Conservation (phyloP, 2,797 vertebrate genomes). For the Etheostoma perlongum region DNA sequence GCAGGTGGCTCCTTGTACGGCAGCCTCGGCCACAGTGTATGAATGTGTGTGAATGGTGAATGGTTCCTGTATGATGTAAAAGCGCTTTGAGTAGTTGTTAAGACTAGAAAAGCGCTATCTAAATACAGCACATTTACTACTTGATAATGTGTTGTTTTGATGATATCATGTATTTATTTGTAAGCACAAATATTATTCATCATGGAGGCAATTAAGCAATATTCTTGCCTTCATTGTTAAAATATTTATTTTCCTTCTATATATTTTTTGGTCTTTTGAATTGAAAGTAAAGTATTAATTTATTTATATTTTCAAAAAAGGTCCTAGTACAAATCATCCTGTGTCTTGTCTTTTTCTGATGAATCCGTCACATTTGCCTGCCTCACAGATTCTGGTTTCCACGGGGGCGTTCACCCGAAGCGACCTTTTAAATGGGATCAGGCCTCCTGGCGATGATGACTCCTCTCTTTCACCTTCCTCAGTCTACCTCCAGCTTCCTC, state of each 20-base stretch:
- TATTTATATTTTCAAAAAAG: not conserved
- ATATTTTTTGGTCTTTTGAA: no score
- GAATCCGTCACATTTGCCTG: slow-evolving; percentile 15
- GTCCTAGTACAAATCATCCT: not conserved
- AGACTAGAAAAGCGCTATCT: no score
- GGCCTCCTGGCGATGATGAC: slow-evolving; percentile 10
- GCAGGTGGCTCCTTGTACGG: no score
- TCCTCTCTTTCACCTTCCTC: slow-evolving; percentile 38
- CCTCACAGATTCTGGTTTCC: slow-evolving; percentile 21
- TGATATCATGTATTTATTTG: not conserved
- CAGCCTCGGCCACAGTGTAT: no score
- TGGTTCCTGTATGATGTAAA: no score
- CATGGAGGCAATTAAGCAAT: not conserved
- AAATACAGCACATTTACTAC: no score
- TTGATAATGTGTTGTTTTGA: not conserved
- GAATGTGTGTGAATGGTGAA: no score
- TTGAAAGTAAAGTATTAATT: no score
- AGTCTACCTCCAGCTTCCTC: slow-evolving; percentile 44
- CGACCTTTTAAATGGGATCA: slow-evolving; percentile 55
- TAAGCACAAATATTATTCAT: not conserved
- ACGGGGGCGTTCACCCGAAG: slow-evolving; percentile 30
- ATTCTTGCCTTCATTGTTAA: not conserved
- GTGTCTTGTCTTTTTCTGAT: slow-evolving; percentile 1
- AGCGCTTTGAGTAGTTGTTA: no score
- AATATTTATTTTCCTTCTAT: not conserved